A percentile compares a stretch with the other conserved stretches of the same genome.
phyloP scores from a whole-genome alignment of 2,888 invertebrate genomes.

The Notodonta dromedarius region DNA sequence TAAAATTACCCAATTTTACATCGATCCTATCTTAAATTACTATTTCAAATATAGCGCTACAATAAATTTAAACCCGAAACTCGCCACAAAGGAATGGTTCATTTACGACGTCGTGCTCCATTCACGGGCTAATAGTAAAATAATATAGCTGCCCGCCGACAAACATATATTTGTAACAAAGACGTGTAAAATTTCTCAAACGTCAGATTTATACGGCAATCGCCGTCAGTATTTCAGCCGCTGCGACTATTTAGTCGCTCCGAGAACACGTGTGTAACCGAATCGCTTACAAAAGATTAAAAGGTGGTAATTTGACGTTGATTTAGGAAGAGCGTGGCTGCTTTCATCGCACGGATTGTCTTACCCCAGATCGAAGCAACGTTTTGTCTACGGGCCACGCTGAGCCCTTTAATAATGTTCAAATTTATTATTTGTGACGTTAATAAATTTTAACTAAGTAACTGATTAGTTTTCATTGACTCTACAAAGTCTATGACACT shows the following conservation, averaged over 20 bases:
- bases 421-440: conserved; percentile 63
- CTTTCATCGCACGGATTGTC: conserved; percentile 75
- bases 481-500: conserved; percentile 23
- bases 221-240: conserved; percentile 65
- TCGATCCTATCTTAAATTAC: conserved; percentile 48
- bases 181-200: conserved; percentile 79
- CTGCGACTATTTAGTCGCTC: conserved; percentile 51
- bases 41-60: conserved; percentile 51
- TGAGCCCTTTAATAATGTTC: conserved; percentile 56
- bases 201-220: conserved; percentile 74
- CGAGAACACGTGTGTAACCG: conserved; percentile 78
- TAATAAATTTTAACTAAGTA: conserved; percentile 53
- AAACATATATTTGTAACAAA: conserved; percentile 73
- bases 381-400: conserved; percentile 59
- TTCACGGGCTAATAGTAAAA: conserved; percentile 68
- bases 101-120: conserved; percentile 70
- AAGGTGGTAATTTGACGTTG: conserved; percentile 83
- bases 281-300: conserved; percentile 80
- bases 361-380: conserved; percentile 60
- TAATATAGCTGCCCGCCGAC: conserved; percentile 64
- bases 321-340: conserved; percentile 71
- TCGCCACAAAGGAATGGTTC: conserved; percentile 61
- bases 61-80: conserved; percentile 66
- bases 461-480: conserved; percentile 40
- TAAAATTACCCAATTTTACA: conserved; percentile 50